Evolutionary conservation across 2,888 invertebrate species (phyloP).

Genomic region (Aromia moschata): DNA sequence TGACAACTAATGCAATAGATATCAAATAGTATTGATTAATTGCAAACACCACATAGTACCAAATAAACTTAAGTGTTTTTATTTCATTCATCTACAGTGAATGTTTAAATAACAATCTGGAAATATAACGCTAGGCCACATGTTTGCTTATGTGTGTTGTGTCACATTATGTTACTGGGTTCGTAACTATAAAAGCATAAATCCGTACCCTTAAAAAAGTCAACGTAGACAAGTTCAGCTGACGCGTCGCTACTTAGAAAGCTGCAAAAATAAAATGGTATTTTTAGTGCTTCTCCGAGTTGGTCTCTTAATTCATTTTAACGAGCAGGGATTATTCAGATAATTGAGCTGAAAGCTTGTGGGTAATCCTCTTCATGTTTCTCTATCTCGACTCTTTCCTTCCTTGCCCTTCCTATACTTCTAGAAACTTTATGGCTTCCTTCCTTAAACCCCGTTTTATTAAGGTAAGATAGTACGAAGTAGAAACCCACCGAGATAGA

Average conservation of each 20-base stretch:
- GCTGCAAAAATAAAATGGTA: slow-evolving; percentile 16
- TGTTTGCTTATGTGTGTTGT: no score
- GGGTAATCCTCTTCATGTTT: slow-evolving; percentile 9
- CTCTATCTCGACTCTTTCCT: background rate
- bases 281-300: slow-evolving; percentile 11
- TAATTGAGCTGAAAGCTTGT: slow-evolving; percentile 19
- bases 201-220: background rate
- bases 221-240: background rate
- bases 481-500: no score
- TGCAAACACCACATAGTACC: no score
- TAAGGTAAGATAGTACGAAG: background rate
- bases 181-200: no score
- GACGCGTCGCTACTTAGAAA: slow-evolving; percentile 1
- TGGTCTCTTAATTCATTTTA: slow-evolving; percentile 16
- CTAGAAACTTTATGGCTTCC: slow-evolving; percentile 1
- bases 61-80: no score
- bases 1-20: no score
- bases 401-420: slow-evolving; percentile 6
- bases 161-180: no score
- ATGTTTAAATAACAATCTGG: no score
- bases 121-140: no score
- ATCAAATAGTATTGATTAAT: no score
- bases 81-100: no score
- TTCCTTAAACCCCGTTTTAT: slow-evolving; percentile 3
- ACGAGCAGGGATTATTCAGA: slow-evolving; percentile 17